Conservation (phyloP, 2,888 invertebrate species). For the Hylaea fasciaria region DNA sequence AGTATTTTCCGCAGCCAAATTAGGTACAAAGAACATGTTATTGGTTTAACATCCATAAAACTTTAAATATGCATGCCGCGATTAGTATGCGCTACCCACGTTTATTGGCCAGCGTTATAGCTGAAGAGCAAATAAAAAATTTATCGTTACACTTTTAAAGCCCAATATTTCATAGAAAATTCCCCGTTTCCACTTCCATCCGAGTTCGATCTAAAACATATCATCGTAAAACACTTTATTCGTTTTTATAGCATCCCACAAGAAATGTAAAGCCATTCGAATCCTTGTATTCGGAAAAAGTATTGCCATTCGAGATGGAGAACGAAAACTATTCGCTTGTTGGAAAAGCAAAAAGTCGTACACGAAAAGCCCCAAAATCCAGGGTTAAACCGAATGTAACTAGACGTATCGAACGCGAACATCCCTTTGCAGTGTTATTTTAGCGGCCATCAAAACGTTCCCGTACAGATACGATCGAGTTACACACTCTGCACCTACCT, state of each 20-base stretch:
- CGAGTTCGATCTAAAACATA: conserved; percentile 23
- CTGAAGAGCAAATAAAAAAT: conserved; percentile 10
- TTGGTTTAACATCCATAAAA: background rate
- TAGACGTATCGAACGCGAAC: conserved; percentile 50
- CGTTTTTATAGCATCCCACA: conserved; percentile 23
- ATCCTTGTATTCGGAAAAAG: conserved; percentile 24
- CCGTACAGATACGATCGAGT: conserved; percentile 56
- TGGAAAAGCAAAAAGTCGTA: conserved; percentile 44
- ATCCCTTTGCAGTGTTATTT: conserved; percentile 57
- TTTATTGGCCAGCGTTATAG: background rate
- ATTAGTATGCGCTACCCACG: conserved; percentile 7
- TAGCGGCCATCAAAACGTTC: conserved; percentile 59
- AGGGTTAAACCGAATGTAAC: conserved; percentile 49
- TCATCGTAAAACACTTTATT: conserved; percentile 25
- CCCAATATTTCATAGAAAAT: conserved; percentile 22
- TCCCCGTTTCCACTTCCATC: conserved; percentile 14
- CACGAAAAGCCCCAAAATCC: conserved; percentile 46
- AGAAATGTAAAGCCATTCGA: conserved; percentile 26
- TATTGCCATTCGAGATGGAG: conserved; percentile 18
- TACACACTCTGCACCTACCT: conserved; percentile 44
- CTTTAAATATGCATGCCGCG: conserved; percentile 5
- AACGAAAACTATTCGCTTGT: conserved; percentile 23
- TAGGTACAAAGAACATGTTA: background rate
- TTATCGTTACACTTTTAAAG: conserved; percentile 16
- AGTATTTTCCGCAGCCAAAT: too few relatives aligned